Evolutionary conservation across 2,888 invertebrate species (phyloP).

Genomic region (Drosophila peninsularis): DNA sequence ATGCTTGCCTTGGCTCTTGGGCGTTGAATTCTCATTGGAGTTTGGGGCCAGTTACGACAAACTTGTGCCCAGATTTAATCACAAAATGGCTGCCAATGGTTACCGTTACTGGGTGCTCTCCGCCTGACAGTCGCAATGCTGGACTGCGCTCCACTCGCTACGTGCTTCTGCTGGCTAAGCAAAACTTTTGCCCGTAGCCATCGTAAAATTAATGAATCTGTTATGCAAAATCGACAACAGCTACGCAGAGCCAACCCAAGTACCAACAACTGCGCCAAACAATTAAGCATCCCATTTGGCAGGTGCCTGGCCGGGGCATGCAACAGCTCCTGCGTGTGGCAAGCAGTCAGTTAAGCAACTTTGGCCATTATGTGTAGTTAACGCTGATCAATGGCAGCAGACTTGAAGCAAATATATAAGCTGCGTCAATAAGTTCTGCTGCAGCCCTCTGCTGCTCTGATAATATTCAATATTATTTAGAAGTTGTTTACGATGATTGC

Average conservation of each 20-base stretch:
- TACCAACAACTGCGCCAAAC: constrained; percentile 43
- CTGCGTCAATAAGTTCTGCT: background rate
- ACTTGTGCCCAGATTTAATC: constrained; percentile 68
- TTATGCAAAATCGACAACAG: constrained; percentile 74
- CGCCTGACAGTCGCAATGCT: constrained; percentile 5
- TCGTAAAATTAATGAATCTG: constrained; percentile 75
- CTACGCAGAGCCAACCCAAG: background rate
- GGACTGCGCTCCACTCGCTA: background rate
- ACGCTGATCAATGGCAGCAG: constrained; percentile 40
- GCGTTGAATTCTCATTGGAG: constrained; percentile 22
- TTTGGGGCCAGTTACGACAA: constrained; percentile 40
- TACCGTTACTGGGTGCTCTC: constrained; percentile 20
- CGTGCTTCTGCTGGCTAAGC: constrained; percentile 51
- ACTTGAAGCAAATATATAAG: background rate
- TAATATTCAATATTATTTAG: background rate
- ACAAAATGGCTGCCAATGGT: constrained; percentile 55
- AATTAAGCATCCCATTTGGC: constrained; percentile 46
- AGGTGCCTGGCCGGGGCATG: constrained; percentile 19
- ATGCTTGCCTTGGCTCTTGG: constrained; percentile 24
- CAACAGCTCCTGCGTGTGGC: constrained; percentile 9
- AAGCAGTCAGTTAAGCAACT: constrained; percentile 37
- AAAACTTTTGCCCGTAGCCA: constrained; percentile 48
- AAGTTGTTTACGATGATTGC: background rate
- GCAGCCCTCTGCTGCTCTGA: too few species aligned
- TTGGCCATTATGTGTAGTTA: constrained; percentile 41